phyloP scores from a whole-genome alignment of 2,113 vertebrate genomes.

The Dromaius novaehollandiae region DNA sequence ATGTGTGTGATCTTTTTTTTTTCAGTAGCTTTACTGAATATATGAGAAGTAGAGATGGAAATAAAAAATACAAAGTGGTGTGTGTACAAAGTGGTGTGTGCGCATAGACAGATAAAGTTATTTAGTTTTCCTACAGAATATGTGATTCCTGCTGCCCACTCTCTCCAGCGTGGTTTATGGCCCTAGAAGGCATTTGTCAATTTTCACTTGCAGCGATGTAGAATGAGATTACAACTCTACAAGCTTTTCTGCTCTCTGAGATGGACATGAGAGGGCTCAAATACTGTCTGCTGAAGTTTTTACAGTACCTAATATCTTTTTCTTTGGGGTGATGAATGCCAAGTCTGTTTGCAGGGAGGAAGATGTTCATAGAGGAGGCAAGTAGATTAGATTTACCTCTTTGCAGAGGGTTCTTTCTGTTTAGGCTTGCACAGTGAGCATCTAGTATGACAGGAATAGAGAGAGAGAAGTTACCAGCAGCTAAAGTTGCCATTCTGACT shows the following conservation, averaged over 20 bases:
- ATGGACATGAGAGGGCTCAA: background rate
- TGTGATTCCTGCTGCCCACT: background rate
- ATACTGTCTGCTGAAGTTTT: background rate
- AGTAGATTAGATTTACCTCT: background rate
- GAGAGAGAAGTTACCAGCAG: background rate
- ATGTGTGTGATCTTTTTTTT: background rate
- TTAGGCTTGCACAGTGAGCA: background rate
- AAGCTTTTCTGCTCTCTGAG: background rate
- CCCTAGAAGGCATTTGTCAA: background rate
- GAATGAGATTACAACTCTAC: background rate
- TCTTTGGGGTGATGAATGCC: background rate
- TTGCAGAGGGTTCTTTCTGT: background rate
- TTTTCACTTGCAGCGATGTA: background rate
- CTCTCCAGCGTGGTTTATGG: background rate
- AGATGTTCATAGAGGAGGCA: background rate
- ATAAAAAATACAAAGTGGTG: rapidly evolving
- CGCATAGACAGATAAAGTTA: too few species aligned
- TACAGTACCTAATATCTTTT: background rate
- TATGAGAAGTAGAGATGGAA: background rate
- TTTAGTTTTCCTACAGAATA: background rate
- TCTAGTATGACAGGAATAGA: background rate
- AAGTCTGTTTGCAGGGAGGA: background rate
- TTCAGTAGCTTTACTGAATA: background rate
- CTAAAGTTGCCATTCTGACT: background rate
- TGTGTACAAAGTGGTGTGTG: too few species aligned